Base-by-base conservation (phyloP, 2,113 vertebrate species). In the Larimichthys polyactis region DNA sequence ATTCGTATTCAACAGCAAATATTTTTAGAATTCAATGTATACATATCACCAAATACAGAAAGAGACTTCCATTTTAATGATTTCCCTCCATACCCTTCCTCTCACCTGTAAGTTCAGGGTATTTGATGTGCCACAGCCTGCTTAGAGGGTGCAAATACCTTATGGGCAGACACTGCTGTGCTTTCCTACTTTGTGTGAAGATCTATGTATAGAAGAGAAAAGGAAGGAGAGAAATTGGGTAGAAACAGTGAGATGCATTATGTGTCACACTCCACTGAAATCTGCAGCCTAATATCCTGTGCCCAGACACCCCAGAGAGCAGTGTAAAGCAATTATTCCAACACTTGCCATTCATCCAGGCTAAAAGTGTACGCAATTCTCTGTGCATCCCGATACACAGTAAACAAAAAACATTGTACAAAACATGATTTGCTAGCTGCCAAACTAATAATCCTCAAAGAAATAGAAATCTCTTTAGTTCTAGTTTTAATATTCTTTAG, bases 401-500 rank as follows among this genome's bases (percentile, higher is more conserved):
- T 48, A 81, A 70, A 85, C 44, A 85, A 87, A 78, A 82, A 79
- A 75, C 32, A 83, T 84, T 66, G 71, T 49, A n/a, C 22, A 71
- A 80, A 82, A 70, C 60, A 59, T 36, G 75, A 84, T 88, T 90
- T 84, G 51, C 32, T 52, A 65, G 73, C 62, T 84, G 69, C 67
- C 75, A 78, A 75, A 86, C 60, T 77, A 80, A 82, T 82, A 88
- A 68, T 52, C 73, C 59, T 57, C 27, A 76, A 71, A 71, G 62
- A 90, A 78, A 75, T 20, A 48, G 6, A 78, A 87, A 81, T 70
- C 64, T 54, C 82, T 90, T 86, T 82, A 59, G 80, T 88, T 85
- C 71, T 68, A 64, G 79, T 71, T 83, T 83, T 84, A 84, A 78
- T 86, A 85, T 82, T 85, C 79, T 40, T 87, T 80, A 78, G 77